Evolutionary conservation across 92 coral and sea anemone genomes (phyloP).

Genomic region (Epizoanthus illoricatus): DNA sequence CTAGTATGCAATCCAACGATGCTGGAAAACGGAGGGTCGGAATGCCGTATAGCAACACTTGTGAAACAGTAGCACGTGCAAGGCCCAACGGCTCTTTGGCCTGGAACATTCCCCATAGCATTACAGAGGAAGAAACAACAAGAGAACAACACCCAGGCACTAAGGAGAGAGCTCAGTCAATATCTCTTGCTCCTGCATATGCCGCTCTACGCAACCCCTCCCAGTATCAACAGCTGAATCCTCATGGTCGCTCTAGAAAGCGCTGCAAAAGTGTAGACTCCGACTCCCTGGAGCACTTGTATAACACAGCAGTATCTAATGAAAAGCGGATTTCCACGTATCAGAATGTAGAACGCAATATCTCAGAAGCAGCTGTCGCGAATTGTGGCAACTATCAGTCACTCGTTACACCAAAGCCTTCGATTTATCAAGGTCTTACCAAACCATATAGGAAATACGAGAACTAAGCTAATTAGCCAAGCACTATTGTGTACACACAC

Average conservation of each 20-base stretch:
- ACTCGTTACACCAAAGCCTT: neutral
- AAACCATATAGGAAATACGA: neutral
- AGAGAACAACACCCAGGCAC: neutral
- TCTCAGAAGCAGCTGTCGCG: neutral
- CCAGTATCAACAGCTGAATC: slow-evolving; percentile 4
- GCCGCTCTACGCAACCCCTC: neutral
- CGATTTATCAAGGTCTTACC: slow-evolving; percentile 16
- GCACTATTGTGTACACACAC: no score
- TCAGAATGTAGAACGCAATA: neutral
- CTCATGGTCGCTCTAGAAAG: neutral
- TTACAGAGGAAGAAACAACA: no score
- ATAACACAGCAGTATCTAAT: neutral
- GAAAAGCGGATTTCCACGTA: neutral
- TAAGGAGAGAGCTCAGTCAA: neutral
- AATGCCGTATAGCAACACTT: neutral
- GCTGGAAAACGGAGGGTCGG: neutral
- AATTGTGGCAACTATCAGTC: neutral
- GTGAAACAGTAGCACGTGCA: neutral
- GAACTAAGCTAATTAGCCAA: no score
- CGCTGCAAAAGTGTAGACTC: slow-evolving; percentile 4
- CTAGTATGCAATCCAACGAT: neutral
- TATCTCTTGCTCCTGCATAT: neutral
- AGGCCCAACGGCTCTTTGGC: neutral
- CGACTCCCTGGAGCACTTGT: no score
- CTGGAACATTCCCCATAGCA: neutral